Percentiles rank a stretch among this genome's conserved stretches.
Conservation (phyloP, 1,140 invertebrate genomes). For the Matsumurasca onukii region DNA sequence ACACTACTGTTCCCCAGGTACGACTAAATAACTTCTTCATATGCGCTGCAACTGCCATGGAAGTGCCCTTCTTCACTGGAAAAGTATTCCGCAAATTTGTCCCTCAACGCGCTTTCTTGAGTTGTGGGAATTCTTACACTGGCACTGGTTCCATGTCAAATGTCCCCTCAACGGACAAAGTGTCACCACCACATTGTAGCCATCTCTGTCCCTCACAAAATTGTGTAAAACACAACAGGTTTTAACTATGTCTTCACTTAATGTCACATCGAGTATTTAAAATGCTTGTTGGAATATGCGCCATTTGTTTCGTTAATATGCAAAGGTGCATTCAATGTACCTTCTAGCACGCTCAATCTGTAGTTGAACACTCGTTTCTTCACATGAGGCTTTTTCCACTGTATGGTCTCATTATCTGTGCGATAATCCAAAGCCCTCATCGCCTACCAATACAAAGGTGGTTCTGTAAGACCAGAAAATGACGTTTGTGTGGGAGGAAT, state of each 20-base stretch:
- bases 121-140: too few species aligned
- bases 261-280: slow-evolving; percentile 38
- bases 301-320: slow-evolving; percentile 42
- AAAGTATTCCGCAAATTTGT: slow-evolving; percentile 31
- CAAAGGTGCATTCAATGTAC: slow-evolving; percentile 43
- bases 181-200: not conserved
- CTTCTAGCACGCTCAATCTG: slow-evolving; percentile 40
- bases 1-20: too few species aligned
- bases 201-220: slow-evolving; percentile 15
- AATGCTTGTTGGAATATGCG: slow-evolving; percentile 42
- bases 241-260: slow-evolving; percentile 24
- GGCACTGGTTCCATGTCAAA: not conserved
- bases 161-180: slow-evolving; percentile 2
- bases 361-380: slow-evolving; percentile 49
- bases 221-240: slow-evolving; percentile 17
- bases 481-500: not conserved
- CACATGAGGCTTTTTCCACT: slow-evolving; percentile 33
- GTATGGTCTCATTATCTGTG: not conserved
- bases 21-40: too few species aligned
- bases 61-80: slow-evolving; percentile 31
- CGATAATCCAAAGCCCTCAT: slow-evolving; percentile 16
- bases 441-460: slow-evolving; percentile 8
- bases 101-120: slow-evolving; percentile 5
- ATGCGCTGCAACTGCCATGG: too few species aligned
- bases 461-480: not conserved